phyloP scores from a whole-genome alignment of 2,888 invertebrate genomes.

The Iselma pallidipennis region DNA sequence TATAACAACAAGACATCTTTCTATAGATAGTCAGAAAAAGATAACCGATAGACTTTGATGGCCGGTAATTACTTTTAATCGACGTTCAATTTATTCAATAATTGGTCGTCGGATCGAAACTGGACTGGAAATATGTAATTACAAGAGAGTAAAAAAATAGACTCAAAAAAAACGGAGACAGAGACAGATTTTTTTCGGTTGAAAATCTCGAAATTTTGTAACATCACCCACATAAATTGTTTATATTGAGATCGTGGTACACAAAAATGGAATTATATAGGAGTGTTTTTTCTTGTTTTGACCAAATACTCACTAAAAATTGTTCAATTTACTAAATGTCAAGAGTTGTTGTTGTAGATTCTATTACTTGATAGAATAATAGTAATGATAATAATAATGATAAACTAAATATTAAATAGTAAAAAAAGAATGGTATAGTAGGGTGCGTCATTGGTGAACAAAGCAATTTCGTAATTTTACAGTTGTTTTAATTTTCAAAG shows the following conservation, averaged over 20 bases:
- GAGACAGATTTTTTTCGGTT: too few species aligned
- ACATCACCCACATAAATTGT: background rate
- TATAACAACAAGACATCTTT: too few species aligned
- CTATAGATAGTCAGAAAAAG: too few species aligned
- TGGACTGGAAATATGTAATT: slow-evolving; percentile 17
- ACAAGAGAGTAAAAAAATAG: background rate
- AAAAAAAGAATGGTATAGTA: background rate
- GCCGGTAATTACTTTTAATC: slow-evolving; percentile 37
- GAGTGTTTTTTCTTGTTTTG: background rate
- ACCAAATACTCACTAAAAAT: background rate
- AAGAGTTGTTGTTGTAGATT: background rate
- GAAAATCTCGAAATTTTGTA: slow-evolving; percentile 8
- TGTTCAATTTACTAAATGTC: background rate
- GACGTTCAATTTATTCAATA: slow-evolving; percentile 34
- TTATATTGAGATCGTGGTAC: slow-evolving; percentile 4
- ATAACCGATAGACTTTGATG: slow-evolving; percentile 31
- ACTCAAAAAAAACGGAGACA: background rate
- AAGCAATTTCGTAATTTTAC: background rate
- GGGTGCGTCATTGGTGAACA: background rate
- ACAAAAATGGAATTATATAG: background rate
- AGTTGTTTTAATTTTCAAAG: background rate
- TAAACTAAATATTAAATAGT: too few species aligned
- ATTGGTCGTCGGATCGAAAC: slow-evolving; percentile 25
- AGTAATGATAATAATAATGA: background rate
- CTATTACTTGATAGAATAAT: background rate